A percentile compares a stretch with the other conserved stretches of the same genome.
These are phyloP conservation scores for Drosophila eugracilis DNA, from an alignment of 1,140 invertebrate genomes.

Conservation along the genomic window DNA sequence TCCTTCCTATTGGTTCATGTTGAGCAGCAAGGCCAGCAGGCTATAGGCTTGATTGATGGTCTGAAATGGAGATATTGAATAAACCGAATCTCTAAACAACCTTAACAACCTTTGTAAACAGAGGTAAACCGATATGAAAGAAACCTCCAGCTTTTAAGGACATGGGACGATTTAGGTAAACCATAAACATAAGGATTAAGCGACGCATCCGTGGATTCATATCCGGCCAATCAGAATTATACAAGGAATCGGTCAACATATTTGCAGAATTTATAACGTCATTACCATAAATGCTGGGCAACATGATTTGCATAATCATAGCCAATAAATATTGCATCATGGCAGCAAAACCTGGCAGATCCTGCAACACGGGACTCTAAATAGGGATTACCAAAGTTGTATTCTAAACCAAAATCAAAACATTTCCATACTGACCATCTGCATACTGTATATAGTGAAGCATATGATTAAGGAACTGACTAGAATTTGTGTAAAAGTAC, in stretches of 20 bases:
- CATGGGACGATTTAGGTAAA: constrained; percentile 57
- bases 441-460: constrained; percentile 57
- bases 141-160: constrained; percentile 54
- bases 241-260: constrained; percentile 39
- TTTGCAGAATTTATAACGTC: constrained; percentile 52
- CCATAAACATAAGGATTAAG: constrained; percentile 48
- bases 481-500: constrained; percentile 58
- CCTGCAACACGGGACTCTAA: constrained; percentile 34
- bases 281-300: constrained; percentile 69
- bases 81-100: not conserved
- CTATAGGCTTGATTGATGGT: constrained; percentile 71
- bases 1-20: constrained; percentile 50
- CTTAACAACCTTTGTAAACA: constrained; percentile 66
- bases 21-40: constrained; percentile 63
- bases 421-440: constrained; percentile 49
- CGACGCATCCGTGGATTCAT: constrained; percentile 51
- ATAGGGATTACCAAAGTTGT: not conserved
- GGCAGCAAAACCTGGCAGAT: constrained; percentile 28
- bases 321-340: constrained; percentile 56
- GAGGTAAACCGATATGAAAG: constrained; percentile 58
- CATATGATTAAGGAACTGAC: constrained; percentile 65
- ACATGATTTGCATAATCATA: constrained; percentile 60
- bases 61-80: constrained; percentile 36
- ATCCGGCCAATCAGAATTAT: constrained; percentile 51
- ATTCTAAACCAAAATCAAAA: not conserved